Conservation (phyloP, 2,888 invertebrate genomes). For the Cryptocephalus moraei region DNA sequence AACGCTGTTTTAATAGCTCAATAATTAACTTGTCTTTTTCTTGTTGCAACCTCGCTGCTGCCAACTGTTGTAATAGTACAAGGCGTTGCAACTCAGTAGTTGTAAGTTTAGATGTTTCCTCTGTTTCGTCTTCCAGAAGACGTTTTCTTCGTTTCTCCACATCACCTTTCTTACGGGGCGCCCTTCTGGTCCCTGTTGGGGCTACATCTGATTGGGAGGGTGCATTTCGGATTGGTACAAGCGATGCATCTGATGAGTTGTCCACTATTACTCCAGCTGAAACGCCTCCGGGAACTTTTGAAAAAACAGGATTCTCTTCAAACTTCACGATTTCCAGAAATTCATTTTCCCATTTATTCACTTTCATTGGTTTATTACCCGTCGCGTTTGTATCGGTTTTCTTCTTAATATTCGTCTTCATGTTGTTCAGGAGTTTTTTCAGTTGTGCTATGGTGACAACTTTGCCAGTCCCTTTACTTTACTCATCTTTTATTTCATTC, state of each 20-base stretch:
- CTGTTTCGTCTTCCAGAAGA: conserved; percentile 1
- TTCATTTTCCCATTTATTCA: conserved; percentile 2
- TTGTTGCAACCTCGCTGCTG: no score
- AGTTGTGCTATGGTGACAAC: conserved; percentile 3
- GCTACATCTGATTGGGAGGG: no score
- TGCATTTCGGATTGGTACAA: no score
- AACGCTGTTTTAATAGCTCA: no score
- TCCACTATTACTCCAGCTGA: conserved; percentile 1
- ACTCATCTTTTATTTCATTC: conserved; percentile 3
- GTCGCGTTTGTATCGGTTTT: conserved; percentile 2
- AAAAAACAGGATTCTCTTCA: conserved; percentile 4
- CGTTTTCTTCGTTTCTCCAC: conserved; percentile 1
- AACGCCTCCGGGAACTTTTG: conserved; percentile 3
- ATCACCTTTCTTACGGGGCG: conserved; percentile 1
- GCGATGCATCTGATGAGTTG: no score
- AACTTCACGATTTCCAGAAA: conserved; percentile 2
- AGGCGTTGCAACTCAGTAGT: conserved; percentile 2
- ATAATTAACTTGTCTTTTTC: no score
- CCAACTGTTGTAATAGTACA: conserved; percentile 2
- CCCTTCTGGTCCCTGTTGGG: background rate
- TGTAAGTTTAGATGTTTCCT: conserved; percentile 2
- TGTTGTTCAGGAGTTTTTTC: conserved; percentile 1
- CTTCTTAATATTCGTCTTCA: no score
- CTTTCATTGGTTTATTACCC: conserved; percentile 3
- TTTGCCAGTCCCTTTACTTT: conserved; percentile 4